These are phyloP conservation scores for Periophthalmus modestus DNA, from an alignment of 2,113 vertebrate species.

Conservation along the genomic window DNA sequence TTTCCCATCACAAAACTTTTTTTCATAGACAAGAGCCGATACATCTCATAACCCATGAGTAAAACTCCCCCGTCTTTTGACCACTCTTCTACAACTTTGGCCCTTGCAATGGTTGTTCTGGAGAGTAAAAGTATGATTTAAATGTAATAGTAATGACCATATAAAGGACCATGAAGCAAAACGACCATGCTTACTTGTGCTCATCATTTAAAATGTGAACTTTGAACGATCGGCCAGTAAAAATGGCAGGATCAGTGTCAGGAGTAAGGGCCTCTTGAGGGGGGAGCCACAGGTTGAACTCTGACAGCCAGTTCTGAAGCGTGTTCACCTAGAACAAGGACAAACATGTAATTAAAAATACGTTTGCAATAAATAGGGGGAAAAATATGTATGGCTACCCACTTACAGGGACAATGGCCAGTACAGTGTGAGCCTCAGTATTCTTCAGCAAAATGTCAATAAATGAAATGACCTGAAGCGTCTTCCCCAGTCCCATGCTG, in stretches of 20 bases:
- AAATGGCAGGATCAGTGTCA: slow-evolving; percentile 82
- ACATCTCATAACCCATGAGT: slow-evolving; percentile 99
- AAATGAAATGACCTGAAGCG: slow-evolving; percentile 97
- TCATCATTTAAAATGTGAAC: slow-evolving; percentile 96
- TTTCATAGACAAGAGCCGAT: slow-evolving; percentile 95
- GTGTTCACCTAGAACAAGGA: slow-evolving; percentile 87
- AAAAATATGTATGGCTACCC: not conserved
- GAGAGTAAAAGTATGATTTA: slow-evolving; percentile 11
- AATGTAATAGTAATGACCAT: slow-evolving; percentile 2
- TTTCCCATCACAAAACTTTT: slow-evolving; percentile 96
- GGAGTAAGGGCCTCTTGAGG: slow-evolving; percentile 84
- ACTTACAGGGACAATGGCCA: slow-evolving; percentile 97
- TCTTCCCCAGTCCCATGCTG: slow-evolving; percentile 98
- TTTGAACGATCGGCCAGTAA: slow-evolving; percentile 86
- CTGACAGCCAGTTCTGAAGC: slow-evolving; percentile 96
- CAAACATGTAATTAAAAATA: not conserved
- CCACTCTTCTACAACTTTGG: slow-evolving; percentile 96
- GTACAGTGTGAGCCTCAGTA: slow-evolving; percentile 94
- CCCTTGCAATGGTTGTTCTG: slow-evolving; percentile 91
- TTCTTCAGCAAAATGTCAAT: slow-evolving; percentile 92
- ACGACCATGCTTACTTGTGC: slow-evolving; percentile 86
- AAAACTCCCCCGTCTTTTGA: slow-evolving; percentile 91
- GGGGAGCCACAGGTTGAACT: slow-evolving; percentile 97
- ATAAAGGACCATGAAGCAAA: not conserved
- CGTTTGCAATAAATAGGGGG: not conserved